phyloP scores from a whole-genome alignment of 2,888 invertebrate genomes.

The Trichogramma dendrolimi region DNA sequence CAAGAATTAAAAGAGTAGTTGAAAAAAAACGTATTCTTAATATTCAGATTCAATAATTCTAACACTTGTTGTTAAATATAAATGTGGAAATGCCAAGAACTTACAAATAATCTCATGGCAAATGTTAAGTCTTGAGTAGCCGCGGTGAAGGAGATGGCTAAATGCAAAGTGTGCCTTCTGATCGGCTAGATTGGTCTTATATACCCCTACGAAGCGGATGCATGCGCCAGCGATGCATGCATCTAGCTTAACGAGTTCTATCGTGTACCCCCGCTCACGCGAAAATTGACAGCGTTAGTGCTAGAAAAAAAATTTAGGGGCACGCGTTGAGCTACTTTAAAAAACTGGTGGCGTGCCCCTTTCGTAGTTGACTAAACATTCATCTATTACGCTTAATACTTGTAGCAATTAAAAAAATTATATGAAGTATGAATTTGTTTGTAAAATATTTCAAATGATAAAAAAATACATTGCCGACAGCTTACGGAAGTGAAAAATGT shows the following conservation, averaged over 20 bases:
- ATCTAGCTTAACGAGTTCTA: constrained; percentile 2
- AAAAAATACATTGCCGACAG: too few relatives aligned
- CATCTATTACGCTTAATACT: too few relatives aligned
- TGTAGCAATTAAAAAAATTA: too few relatives aligned
- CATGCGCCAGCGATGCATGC: neutral
- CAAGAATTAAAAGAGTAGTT: neutral
- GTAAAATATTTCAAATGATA: too few relatives aligned
- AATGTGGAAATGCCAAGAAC: constrained; percentile 10
- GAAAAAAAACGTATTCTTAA: neutral
- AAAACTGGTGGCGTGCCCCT: constrained; percentile 13
- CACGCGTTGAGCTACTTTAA: neutral
- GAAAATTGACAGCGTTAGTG: constrained; percentile 13
- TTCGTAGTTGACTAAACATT: neutral
- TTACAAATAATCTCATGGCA: constrained; percentile 27
- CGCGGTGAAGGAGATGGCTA: constrained; percentile 16
- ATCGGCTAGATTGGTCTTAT: constrained; percentile 30
- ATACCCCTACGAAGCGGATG: constrained; percentile 22
- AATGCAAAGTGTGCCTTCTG: constrained; percentile 28
- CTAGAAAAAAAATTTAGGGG: neutral
- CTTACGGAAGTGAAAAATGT: too few relatives aligned
- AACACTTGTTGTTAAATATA: neutral
- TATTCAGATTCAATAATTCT: neutral
- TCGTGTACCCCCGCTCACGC: constrained; percentile 16
- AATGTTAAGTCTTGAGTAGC: constrained; percentile 7
- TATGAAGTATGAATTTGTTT: too few relatives aligned